Base-by-base conservation (phyloP, 2,797 vertebrate species). In the Ambastaia sidthimunki region DNA sequence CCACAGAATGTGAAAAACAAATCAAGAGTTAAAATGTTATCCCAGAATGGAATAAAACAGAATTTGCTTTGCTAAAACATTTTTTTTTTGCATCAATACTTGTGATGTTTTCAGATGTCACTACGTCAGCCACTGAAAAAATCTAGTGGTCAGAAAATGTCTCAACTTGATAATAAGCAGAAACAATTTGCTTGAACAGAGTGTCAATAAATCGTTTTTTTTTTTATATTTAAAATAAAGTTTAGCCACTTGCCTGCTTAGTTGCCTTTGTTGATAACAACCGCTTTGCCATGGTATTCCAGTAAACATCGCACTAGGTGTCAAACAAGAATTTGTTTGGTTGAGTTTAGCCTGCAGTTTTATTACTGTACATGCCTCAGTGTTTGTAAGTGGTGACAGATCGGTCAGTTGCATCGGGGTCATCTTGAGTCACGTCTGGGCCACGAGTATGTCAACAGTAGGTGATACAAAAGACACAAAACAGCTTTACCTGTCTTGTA, bases 381-480 rank as follows among this genome's bases (percentile, higher is more conserved):
- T 62, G 75, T 71, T 62, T 50, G 47, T 65, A 54, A 54, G n/a
- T 34, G 37, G 55, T 25, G 47, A 16, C 7, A 71, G n/a, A 78
- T 44, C 76, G n/a, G 28, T n/a, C n/a, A 78, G 7, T 48, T 69
- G 11, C 41, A 70, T 69, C 41, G 69, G 75, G 66, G 23, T 77
- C 54, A 60, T 77, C 66, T 23, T 47, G 75, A 69, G 54, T 69
- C 65, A 77, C 18, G 18, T 18, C 15, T 23, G 16, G 52, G 44
- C 50, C 23, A 16, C 48, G 37, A n/a, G 47, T 28, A 15, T 18
- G 41, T 57, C 50, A 55, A 50, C 23, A 9, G 2, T 7, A 41
- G 37, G 7, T 28, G 28, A 28, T 28, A 4, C 28, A 28, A 28
- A 28, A 28, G 28, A 28, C 28, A 28, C 28, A 28, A 28, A 28